Evolutionary conservation across 2,888 invertebrate genomes (phyloP), one percentile per base, ranked within the genome.

Genomic region (Drosophila imparisetae): DNA sequence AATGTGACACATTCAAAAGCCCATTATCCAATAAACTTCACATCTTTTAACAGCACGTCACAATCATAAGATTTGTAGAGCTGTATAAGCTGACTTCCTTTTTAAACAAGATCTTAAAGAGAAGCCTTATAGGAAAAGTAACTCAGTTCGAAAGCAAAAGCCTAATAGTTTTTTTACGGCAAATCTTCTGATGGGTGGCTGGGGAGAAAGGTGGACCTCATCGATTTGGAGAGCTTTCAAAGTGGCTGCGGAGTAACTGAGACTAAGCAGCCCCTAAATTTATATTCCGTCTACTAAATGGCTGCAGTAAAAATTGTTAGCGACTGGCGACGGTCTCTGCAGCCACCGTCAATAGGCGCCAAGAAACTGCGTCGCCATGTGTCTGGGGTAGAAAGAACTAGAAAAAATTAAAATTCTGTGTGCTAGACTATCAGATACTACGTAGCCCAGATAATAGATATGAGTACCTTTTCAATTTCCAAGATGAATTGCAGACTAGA

Each of bases 291-390:
- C 81, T 76, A 59, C 69, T 61, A 87, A 84, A 84, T 78, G 60
- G 68, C 72, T 74, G 85, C 82, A 78, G 74, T 74, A 79, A 82
- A 86, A 86, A 86, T 82, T 84, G 77, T 79, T 81, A 81, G 67
- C 72, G 81, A 78, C 80, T 81, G 65, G 80, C 70, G 80, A 60
- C 74, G 73, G 62, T 66, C 78, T 67, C 55, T 66, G 69, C 75
- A 75, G 69, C 66, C 70, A 69, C 57, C 72, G 64, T 60, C 67
- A 71, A 38, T 68, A 83, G 86, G 89, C 86, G 86, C 86, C 86
- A 84, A 75, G 69, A 83, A 83, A 62, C 77, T 86, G 80, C 74
- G 86, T 76, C 86, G 86, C 87, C 86, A 86, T 86, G 89, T 89
- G 75, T 89, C 89, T 86, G 81, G 59, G 71, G 30, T 66, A 64